Percentiles rank a stretch among this genome's conserved stretches.
phyloP scores from a whole-genome alignment of 2,888 invertebrate species.

The Liodrosophila aerea region DNA sequence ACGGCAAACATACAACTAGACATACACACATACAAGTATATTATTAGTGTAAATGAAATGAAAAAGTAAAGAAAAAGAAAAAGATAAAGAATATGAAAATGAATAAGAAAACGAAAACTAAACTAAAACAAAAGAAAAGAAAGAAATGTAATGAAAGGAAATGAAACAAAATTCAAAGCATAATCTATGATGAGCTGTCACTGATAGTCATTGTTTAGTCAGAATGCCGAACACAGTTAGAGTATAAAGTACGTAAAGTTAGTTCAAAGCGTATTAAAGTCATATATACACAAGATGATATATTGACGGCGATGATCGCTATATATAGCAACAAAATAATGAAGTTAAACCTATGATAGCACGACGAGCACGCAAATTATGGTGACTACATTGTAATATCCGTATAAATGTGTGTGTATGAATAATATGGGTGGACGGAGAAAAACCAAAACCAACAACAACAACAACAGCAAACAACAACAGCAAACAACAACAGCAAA shows the following conservation, averaged over 20 bases:
- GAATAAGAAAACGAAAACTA: too few relatives aligned
- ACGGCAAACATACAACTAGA: conserved; percentile 55
- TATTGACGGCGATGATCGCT: conserved; percentile 13
- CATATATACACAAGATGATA: background rate
- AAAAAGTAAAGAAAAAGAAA: conserved; percentile 8
- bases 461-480: background rate
- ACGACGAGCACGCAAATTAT: conserved; percentile 23
- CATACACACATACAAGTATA: conserved; percentile 62
- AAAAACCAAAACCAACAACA: conserved; percentile 10
- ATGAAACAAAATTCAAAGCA: too few relatives aligned
- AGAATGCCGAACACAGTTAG: conserved; percentile 48
- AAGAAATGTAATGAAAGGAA: too few relatives aligned
- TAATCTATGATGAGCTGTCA: conserved; percentile 47
- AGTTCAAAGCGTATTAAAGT: conserved; percentile 38
- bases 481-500: background rate
- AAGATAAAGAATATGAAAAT: conserved; percentile 16
- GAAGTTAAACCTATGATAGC: conserved; percentile 6
- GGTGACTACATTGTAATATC: conserved; percentile 36
- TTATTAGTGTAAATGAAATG: conserved; percentile 71
- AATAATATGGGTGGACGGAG: conserved; percentile 18
- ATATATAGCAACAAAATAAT: conserved; percentile 14
- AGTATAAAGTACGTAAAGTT: conserved; percentile 61
- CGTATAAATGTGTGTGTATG: conserved; percentile 15
- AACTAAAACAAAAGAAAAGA: conserved; percentile 19
- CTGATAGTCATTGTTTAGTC: conserved; percentile 66